Percentiles rank a stretch among this genome's conserved stretches.
Conservation (phyloP, 2,888 invertebrate species). For the Acronicta alni region DNA sequence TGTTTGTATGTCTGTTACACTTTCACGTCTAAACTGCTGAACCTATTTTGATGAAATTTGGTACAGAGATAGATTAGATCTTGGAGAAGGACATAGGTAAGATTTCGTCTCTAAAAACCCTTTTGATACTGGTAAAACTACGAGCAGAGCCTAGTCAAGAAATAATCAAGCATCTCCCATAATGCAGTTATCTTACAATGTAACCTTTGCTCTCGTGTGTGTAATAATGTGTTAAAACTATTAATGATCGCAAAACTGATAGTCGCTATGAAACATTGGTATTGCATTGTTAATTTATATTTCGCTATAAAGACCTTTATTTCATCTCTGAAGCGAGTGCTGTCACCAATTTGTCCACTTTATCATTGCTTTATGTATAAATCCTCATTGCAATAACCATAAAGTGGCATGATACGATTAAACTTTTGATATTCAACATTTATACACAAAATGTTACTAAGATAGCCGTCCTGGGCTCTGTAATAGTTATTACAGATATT, state of each 20-base stretch:
- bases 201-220: constrained; percentile 8
- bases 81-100: too few species aligned
- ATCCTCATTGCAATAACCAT: constrained; percentile 11
- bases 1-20: too few species aligned
- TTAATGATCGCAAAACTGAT: constrained; percentile 7
- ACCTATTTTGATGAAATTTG: too few species aligned
- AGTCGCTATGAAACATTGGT: constrained; percentile 19
- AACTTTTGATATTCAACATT: constrained; percentile 14
- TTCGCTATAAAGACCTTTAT: constrained; percentile 14
- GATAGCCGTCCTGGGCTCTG: neutral
- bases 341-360: constrained; percentile 22
- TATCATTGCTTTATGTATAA: constrained; percentile 7
- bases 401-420: constrained; percentile 20
- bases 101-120: too few species aligned
- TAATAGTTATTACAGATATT: constrained; percentile 24
- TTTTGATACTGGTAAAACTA: too few species aligned
- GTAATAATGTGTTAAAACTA: constrained; percentile 17
- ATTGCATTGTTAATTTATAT: constrained; percentile 20
- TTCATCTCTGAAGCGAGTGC: constrained; percentile 2
- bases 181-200: neutral
- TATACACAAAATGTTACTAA: constrained; percentile 10
- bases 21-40: too few species aligned
- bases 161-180: neutral
- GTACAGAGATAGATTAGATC: too few species aligned
- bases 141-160: too few species aligned